Evolutionary conservation across 2,797 vertebrate species (phyloP).

Genomic region (Ammospiza maritima): DNA sequence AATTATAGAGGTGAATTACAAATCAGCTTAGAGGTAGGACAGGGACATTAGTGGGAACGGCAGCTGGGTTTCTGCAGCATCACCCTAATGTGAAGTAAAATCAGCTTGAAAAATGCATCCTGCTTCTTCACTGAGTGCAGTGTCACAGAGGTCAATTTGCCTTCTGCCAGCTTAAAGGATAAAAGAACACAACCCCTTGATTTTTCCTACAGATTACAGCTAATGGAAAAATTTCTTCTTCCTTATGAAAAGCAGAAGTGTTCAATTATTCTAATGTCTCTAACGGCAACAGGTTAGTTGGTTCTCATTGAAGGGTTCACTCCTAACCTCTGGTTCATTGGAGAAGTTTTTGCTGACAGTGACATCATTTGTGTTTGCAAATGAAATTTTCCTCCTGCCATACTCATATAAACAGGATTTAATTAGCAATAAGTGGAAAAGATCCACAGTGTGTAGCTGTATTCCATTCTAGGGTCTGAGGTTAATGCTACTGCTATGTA

Average conservation of each 20-base stretch:
- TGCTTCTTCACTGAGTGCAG: not conserved
- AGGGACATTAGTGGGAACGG: not conserved
- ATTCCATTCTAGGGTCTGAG: not conserved
- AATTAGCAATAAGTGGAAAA: not conserved
- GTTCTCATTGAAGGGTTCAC: not conserved
- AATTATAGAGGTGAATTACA: not conserved
- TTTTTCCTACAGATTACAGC: not conserved
- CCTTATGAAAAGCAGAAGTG: not conserved
- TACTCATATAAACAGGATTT: not conserved
- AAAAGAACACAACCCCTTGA: not conserved
- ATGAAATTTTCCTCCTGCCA: not conserved
- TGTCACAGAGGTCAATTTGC: not conserved
- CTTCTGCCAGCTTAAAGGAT: not conserved
- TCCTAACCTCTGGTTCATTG: not conserved
- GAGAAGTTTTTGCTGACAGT: not conserved
- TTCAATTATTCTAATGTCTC: not conserved
- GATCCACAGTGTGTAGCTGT: not conserved
- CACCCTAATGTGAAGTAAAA: not conserved
- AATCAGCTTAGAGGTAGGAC: not conserved
- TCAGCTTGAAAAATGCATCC: not conserved
- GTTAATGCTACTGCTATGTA: not conserved
- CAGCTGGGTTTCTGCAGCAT: not conserved
- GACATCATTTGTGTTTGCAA: not conserved
- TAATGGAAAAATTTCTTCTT: not conserved
- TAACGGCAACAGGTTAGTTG: not conserved